phyloP scores from a whole-genome alignment of 2,113 vertebrate genomes.

The Phaetusa simplex region DNA sequence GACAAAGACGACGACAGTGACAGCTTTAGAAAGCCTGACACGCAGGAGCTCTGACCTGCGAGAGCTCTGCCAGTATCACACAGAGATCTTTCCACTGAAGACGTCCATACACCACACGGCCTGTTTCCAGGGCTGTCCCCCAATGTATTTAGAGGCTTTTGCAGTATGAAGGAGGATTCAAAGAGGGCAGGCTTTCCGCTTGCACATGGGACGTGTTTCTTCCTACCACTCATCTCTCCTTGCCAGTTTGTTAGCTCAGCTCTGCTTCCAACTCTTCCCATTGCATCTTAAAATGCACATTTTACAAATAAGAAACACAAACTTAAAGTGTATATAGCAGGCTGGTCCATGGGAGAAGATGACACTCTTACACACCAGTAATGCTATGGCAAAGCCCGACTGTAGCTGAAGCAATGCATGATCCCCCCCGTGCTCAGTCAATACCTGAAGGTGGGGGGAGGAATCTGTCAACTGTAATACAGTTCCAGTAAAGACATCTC shows the following conservation, averaged over 20 bases:
- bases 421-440: not conserved
- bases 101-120: not conserved
- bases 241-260: not conserved
- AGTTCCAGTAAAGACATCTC: conserved; percentile 36
- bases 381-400: not conserved
- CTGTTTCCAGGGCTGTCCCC: not conserved
- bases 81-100: not conserved
- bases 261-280: not conserved
- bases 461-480: conserved; percentile 28
- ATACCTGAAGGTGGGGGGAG: not conserved
- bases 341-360: not conserved
- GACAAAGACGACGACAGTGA: accelerated
- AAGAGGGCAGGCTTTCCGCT: not conserved
- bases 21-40: not conserved
- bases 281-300: not conserved
- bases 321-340: not conserved
- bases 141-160: not conserved
- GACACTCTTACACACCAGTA: not conserved
- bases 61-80: not conserved
- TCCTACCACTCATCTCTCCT: not conserved
- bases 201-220: not conserved
- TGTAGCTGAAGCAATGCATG: not conserved
- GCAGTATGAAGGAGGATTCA: not conserved
- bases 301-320: not conserved
- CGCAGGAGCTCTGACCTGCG: not conserved